A percentile compares a stretch with the other conserved stretches of the same genome.
Evolutionary conservation across 2,797 vertebrate genomes (phyloP).

Genomic region (Synaphobranchus kaupii): DNA sequence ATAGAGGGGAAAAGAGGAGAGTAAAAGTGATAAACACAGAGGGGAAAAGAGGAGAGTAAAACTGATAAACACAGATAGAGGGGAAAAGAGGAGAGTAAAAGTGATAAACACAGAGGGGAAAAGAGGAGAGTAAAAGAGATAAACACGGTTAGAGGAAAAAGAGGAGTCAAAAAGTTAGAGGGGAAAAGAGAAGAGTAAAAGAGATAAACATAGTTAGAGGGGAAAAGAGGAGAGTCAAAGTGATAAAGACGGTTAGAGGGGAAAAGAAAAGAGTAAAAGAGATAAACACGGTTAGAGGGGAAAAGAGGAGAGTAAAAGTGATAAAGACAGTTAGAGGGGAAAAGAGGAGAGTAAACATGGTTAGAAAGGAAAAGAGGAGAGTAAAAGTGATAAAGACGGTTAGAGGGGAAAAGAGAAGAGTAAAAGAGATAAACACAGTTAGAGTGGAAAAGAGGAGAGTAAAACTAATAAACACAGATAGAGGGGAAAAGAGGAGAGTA

Average conservation of each 20-base stretch:
- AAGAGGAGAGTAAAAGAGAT: too few relatives aligned
- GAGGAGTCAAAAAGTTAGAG: too few relatives aligned
- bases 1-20: neutral
- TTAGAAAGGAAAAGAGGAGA: too few relatives aligned
- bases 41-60: neutral
- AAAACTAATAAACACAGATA: neutral
- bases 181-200: slow-evolving; percentile 1
- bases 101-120: neutral
- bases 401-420: too few relatives aligned
- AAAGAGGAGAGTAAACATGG: too few relatives aligned
- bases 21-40: too few relatives aligned
- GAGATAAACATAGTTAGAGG: too few relatives aligned
- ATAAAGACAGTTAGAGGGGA: neutral
- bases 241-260: neutral
- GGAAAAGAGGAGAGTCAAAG: neutral
- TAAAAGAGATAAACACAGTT: too few relatives aligned
- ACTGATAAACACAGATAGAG: neutral
- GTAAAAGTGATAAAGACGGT: too few relatives aligned
- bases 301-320: neutral
- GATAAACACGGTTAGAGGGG: too few relatives aligned
- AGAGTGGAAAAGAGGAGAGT: neutral
- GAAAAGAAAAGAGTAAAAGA: neutral
- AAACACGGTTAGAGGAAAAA: too few relatives aligned
- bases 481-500: neutral
- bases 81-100: neutral